A percentile compares a stretch with the other conserved stretches of the same genome.
These are phyloP conservation scores for Aproaerema taeniolella DNA, from an alignment of 2,888 invertebrate species.

Conservation along the genomic window DNA sequence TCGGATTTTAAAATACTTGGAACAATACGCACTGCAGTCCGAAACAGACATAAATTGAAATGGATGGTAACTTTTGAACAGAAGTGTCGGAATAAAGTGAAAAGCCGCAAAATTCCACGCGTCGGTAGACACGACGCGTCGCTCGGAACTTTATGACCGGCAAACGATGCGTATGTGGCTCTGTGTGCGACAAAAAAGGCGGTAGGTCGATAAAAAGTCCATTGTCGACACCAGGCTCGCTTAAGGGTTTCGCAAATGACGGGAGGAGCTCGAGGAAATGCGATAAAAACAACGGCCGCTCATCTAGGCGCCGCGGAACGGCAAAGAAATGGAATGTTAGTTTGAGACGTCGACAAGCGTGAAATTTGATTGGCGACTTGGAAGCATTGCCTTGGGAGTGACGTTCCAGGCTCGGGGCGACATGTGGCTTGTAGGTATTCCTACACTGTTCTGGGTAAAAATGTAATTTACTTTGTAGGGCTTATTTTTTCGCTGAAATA, in stretches of 20 bases:
- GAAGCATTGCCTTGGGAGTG: slow-evolving; percentile 28
- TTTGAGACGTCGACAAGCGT: slow-evolving; percentile 43
- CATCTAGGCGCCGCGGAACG: slow-evolving; percentile 37
- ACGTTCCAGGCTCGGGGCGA: slow-evolving; percentile 6
- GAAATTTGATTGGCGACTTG: slow-evolving; percentile 51
- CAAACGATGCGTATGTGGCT: slow-evolving; percentile 58
- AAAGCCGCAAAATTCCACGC: slow-evolving; percentile 40
- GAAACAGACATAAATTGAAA: slow-evolving; percentile 29
- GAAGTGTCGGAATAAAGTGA: slow-evolving; percentile 29
- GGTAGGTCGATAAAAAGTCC: slow-evolving; percentile 61
- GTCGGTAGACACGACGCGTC: slow-evolving; percentile 38
- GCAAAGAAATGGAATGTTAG: slow-evolving; percentile 45
- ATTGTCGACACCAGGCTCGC: slow-evolving; percentile 56
- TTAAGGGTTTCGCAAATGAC: slow-evolving; percentile 60
- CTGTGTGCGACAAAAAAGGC: slow-evolving; percentile 49
- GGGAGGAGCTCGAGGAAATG: slow-evolving; percentile 46
- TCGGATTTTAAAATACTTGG: no score
- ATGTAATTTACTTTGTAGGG: slow-evolving; percentile 2
- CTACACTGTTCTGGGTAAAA: background rate
- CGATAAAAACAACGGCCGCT: slow-evolving; percentile 59
- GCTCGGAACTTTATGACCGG: slow-evolving; percentile 51
- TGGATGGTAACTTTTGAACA: slow-evolving; percentile 28
- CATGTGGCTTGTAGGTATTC: slow-evolving; percentile 8
- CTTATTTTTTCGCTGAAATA: background rate
- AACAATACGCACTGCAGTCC: background rate